These are phyloP conservation scores for Congeria kusceri DNA, from an alignment of 2,888 invertebrate genomes.

Conservation along the genomic window DNA sequence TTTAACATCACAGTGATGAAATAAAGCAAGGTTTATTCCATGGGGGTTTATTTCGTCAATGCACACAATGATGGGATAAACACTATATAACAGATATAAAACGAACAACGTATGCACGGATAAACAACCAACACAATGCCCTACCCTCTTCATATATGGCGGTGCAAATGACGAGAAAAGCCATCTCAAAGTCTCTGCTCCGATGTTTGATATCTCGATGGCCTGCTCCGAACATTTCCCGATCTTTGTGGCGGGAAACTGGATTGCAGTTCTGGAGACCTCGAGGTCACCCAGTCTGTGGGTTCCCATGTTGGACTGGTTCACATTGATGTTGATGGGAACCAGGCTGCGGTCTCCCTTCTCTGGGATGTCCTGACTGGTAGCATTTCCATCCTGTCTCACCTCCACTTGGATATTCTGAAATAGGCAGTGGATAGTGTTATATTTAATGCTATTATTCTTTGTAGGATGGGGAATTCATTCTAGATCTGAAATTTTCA, in stretches of 20 bases:
- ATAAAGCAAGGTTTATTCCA: no score
- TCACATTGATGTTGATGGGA: slow-evolving; percentile 41
- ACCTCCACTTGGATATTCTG: slow-evolving; percentile 34
- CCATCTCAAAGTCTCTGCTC: slow-evolving; percentile 67
- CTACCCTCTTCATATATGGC: slow-evolving; percentile 69
- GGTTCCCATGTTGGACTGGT: slow-evolving; percentile 30
- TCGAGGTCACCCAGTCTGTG: slow-evolving; percentile 56
- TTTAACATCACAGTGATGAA: no score
- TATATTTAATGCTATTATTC: no score
- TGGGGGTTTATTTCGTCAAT: no score
- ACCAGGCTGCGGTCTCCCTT: slow-evolving; percentile 42
- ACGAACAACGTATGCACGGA: no score
- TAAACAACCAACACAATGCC: not conserved
- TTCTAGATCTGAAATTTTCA: no score
- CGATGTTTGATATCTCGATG: slow-evolving; percentile 71
- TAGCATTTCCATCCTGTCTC: slow-evolving; percentile 21
- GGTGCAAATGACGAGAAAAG: slow-evolving; percentile 75
- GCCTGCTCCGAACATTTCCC: slow-evolving; percentile 66
- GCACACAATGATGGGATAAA: no score
- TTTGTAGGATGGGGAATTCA: no score
- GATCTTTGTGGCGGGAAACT: slow-evolving; percentile 60
- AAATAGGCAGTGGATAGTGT: no score
- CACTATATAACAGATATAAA: no score
- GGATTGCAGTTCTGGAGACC: slow-evolving; percentile 53
- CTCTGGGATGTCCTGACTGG: slow-evolving; percentile 16